Base-by-base conservation (phyloP, 2,888 invertebrate species). In the Dione juno region DNA sequence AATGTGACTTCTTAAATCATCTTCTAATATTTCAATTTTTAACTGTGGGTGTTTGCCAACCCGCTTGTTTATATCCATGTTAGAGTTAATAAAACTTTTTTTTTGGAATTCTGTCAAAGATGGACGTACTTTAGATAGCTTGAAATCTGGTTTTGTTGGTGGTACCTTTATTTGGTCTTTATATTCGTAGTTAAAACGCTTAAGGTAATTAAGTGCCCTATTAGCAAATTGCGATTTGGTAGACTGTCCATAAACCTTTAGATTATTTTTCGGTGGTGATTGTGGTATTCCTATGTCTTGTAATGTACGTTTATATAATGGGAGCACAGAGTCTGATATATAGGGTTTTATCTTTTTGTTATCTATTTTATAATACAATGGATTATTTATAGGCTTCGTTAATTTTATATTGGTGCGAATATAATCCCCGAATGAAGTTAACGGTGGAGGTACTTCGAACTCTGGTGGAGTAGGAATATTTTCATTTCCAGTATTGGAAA, bases 241-340 rank as follows among this genome's bases (percentile, higher is more conserved):
- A 90, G 90, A 90, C 74, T 90, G 89, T 3, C 89, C 89, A 69
- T 88, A 90, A 11, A 87, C 84, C 75, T 86, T 86, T 11, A 77
- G 76, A 73, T 85, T 81, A 66, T 79, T 80, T 37, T 80, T 76
- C 9, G 78, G 58, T 0, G 87, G 84, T 19, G 90, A n/a, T n/a
- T n/a, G 90, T 53, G 90, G 88, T 10, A 80, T 83, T 80, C 87
- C 88, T 9, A 83, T 67, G 40, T 88, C 86, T 10, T 82, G 78
- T 72, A 88, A 69, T 73, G 79, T 76, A 69, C 77, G 74, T 10
- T 71, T 57, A 45, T 72, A 68, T 41, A 75, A 76, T 43, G 74
- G 79, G 41, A 35, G 72, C 58, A 57, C 35, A 48, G 54, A 73
- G 50, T 67, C 58, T 37, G 63, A 70, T 19, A 16, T 41, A 59